Base-by-base conservation (phyloP, 2,113 vertebrate species). In the Halcyon malimbica region DNA sequence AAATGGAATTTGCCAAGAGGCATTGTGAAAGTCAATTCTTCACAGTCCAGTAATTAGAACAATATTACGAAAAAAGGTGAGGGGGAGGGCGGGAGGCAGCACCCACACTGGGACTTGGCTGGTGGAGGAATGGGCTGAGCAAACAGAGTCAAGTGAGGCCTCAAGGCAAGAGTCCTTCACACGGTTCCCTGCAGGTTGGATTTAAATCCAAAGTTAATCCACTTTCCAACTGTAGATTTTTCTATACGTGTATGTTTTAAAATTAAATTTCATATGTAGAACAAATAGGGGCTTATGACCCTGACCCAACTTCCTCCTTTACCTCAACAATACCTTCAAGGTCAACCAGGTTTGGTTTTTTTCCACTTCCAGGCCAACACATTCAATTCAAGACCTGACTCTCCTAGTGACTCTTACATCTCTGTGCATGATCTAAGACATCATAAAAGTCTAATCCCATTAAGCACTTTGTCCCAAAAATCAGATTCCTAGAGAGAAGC, bases 41-140 rank as follows among this genome's bases (percentile, higher is more conserved):
- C 93, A 96, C 96, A 97, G 87, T 93, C 89, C 95, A 95, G 91
- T 97, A 91, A 97, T 90, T 95, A 86, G 84, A 96, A 97, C 71
- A 93, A 90, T 91, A 83, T 97, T 93, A 88, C 56, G 78, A 44
- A 87, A 82, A 51, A 46, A 13, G 54, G 46, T 3, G 1, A 79
- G 46, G 65, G 86, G 60, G 42, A 50, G 67, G 88, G 87, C 4
- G 5, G 73, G 79, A 33, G 23, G 83, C 82, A 75, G 85, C 0
- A 8, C 69, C 21, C 74, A 73, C 26, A 16, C 10, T 4, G 87
- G 65, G 77, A 71, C 29, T 82, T 51, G 87, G 95, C 90, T 56
- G 90, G 9, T 0, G n/a, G 80, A 87, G 89, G 74, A 64, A 56
- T 1, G 5, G 69, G 71, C 81, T 78, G 91, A 94, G 81, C 91